Percentiles rank a stretch among this genome's conserved stretches.
These are phyloP conservation scores for Ceratoteleas bidentatus DNA, from an alignment of 1,140 invertebrate species.

Conservation along the genomic window DNA sequence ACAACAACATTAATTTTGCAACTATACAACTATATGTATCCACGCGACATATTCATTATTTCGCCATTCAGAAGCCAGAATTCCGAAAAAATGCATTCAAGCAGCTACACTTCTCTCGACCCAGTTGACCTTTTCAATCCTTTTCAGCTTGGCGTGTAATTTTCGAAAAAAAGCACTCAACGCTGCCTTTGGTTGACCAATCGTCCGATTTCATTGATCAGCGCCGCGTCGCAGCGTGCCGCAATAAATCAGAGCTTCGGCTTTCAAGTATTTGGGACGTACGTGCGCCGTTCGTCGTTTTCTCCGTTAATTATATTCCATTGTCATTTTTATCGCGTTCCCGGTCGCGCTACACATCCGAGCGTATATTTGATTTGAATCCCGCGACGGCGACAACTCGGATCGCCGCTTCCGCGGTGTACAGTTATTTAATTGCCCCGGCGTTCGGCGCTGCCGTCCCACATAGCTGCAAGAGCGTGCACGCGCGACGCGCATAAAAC, in stretches of 20 bases:
- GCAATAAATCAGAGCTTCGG: constrained; percentile 32
- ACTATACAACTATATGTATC: too few species aligned
- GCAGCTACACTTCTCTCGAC: too few species aligned
- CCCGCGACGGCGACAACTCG: constrained; percentile 30
- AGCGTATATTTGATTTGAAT: constrained; percentile 42
- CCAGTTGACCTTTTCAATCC: too few species aligned
- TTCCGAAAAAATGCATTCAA: too few species aligned
- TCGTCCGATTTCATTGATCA: constrained; percentile 6
- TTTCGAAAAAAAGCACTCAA: too few species aligned
- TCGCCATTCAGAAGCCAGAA: too few species aligned
- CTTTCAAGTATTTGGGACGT: constrained; percentile 37
- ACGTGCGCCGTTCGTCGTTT: constrained; percentile 14
- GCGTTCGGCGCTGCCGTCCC: constrained; percentile 64
- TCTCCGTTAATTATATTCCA: constrained; percentile 52
- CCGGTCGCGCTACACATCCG: constrained; percentile 12
- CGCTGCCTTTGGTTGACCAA: background rate
- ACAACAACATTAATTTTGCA: too few species aligned
- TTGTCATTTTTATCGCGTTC: constrained; percentile 43
- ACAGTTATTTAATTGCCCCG: constrained; percentile 78
- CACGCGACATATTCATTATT: too few species aligned
- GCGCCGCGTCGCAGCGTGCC: background rate
- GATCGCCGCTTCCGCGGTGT: constrained; percentile 45
- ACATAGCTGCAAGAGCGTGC: constrained; percentile 60
- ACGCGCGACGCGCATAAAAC: constrained; percentile 29
- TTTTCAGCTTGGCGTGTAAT: too few species aligned